phyloP scores from a whole-genome alignment of 2,888 invertebrate genomes.

The Tetheella fluctuosa region DNA sequence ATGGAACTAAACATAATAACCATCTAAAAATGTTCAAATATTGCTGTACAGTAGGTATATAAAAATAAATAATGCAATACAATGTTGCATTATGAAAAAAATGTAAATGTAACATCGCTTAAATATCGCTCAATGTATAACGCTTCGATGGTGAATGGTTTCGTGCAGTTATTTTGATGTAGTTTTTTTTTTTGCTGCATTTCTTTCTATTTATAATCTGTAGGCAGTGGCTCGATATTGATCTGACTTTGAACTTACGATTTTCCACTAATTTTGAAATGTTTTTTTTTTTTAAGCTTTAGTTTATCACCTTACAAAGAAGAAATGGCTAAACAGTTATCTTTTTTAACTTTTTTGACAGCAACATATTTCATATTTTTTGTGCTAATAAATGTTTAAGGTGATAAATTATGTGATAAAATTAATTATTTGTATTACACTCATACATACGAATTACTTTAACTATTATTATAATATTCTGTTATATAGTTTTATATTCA shows the following conservation, averaged over 20 bases:
- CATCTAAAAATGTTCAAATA: not conserved
- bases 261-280: constrained; percentile 53
- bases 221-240: constrained; percentile 29
- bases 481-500: not conserved
- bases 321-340: too few species aligned
- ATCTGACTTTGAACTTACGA: constrained; percentile 32
- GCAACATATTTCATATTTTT: constrained; percentile 17
- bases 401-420: constrained; percentile 16
- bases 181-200: constrained; percentile 13
- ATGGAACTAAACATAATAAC: not conserved
- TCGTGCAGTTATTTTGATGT: constrained; percentile 38
- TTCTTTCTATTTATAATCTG: constrained; percentile 24
- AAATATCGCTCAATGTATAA: constrained; percentile 51
- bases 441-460: constrained; percentile 1
- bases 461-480: not conserved
- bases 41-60: not conserved
- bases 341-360: not conserved
- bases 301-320: constrained; percentile 17
- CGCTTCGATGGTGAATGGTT: constrained; percentile 70
- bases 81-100: not conserved
- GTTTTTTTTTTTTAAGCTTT: constrained; percentile 35
- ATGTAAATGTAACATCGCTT: constrained; percentile 24
- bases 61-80: too few species aligned
- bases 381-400: constrained; percentile 20
- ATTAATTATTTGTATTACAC: constrained; percentile 20